Conservation (phyloP, 2,797 vertebrate genomes). For the Alcedo quadribrachys region DNA sequence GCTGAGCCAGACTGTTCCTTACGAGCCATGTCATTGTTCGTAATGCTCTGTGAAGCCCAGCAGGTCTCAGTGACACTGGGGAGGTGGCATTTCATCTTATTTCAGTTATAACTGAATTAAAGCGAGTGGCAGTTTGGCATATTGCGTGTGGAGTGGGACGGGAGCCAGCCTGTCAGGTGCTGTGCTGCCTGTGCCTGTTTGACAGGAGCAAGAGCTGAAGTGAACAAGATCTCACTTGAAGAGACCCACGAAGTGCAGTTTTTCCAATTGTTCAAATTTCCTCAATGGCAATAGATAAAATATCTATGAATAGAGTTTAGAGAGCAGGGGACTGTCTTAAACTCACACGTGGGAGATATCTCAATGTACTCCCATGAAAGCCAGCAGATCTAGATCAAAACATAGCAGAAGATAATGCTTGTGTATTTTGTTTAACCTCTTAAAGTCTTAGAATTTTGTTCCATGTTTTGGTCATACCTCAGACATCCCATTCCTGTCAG, state of each 20-base stretch:
- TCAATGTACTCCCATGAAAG: not conserved
- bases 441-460: not conserved
- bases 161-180: not conserved
- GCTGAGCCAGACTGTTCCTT: not conserved
- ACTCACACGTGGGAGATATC: not conserved
- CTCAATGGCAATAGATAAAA: not conserved
- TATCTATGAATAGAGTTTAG: not conserved
- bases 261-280: not conserved
- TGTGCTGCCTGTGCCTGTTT: not conserved
- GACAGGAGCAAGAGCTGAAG: not conserved
- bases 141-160: not conserved
- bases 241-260: not conserved
- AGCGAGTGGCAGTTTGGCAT: not conserved
- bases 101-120: not conserved
- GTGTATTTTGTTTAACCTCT: not conserved
- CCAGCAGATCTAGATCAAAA: not conserved
- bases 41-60: not conserved
- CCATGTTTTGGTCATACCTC: not conserved
- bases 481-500: not conserved
- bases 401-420: not conserved
- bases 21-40: not conserved
- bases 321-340: not conserved
- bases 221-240: not conserved
- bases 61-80: not conserved
- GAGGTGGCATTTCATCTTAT: not conserved